A percentile compares a stretch with the other conserved stretches of the same genome.
phyloP scores from a whole-genome alignment of 1,140 invertebrate genomes.

The Melitaea cinxia region DNA sequence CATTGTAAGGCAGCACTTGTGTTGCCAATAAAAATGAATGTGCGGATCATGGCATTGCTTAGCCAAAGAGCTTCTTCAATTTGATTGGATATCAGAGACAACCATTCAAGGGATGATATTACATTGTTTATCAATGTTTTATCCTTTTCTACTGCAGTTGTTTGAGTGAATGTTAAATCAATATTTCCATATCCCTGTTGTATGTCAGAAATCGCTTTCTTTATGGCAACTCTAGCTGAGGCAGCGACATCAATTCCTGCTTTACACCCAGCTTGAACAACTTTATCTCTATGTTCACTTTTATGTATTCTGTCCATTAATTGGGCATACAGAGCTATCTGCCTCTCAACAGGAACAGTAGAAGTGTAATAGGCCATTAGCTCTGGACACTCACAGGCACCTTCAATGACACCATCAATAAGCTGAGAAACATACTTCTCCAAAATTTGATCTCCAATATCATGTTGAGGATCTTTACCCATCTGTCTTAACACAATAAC shows the following conservation, averaged over 20 bases:
- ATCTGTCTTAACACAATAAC: conserved; percentile 91
- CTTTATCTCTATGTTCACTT: conserved; percentile 81
- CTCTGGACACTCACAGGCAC: conserved; percentile 80
- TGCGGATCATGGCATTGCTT: conserved; percentile 93
- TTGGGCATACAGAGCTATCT: conserved; percentile 89
- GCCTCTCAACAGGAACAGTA: conserved; percentile 86
- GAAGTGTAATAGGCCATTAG: conserved; percentile 93
- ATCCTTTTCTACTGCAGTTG: conserved; percentile 82
- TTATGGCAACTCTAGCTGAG: conserved; percentile 92
- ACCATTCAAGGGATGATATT: conserved; percentile 91
- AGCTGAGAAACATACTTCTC: conserved; percentile 87
- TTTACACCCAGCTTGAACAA: conserved; percentile 78
- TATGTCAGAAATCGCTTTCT: conserved; percentile 85
- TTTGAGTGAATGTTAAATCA: conserved; percentile 65
- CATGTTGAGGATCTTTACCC: conserved; percentile 85
- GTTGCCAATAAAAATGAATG: conserved; percentile 84
- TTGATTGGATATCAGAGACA: conserved; percentile 90
- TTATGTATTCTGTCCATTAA: conserved; percentile 88
- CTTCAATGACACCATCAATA: conserved; percentile 85
- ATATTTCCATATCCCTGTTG: conserved; percentile 72
- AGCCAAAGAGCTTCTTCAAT: conserved; percentile 91
- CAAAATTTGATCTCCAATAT: conserved; percentile 88
- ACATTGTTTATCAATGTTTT: conserved; percentile 84
- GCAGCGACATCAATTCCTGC: conserved; percentile 91
- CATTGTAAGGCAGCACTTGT: conserved; percentile 75